These are phyloP conservation scores for Heliconius hewitsoni DNA, from an alignment of 1,140 invertebrate genomes.

Conservation along the genomic window DNA sequence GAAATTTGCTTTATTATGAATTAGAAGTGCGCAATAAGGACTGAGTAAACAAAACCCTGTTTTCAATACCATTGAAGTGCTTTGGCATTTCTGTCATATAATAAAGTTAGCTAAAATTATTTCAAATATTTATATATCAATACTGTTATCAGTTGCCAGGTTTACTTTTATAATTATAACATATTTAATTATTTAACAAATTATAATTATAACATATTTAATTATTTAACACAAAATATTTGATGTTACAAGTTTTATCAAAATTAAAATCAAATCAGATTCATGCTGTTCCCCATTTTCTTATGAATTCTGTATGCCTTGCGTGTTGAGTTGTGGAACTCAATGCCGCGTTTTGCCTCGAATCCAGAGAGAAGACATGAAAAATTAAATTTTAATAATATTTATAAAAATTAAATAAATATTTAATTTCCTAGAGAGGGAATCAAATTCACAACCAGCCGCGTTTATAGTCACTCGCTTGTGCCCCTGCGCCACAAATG, in stretches of 20 bases:
- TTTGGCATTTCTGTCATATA: not conserved
- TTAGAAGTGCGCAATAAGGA: not conserved
- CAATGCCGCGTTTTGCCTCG: too few species aligned
- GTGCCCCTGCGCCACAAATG: too few species aligned
- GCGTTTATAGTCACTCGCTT: too few species aligned
- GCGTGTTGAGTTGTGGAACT: too few species aligned
- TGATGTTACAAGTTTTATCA: not conserved
- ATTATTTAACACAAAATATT: not conserved
- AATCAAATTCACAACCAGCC: too few species aligned
- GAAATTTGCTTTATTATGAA: not conserved
- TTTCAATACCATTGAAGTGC: not conserved
- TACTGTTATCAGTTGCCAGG: not conserved
- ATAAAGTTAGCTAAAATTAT: not conserved
- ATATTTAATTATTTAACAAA: not conserved
- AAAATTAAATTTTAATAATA: too few species aligned
- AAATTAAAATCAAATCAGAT: too few species aligned
- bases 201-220: not conserved
- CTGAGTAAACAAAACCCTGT: not conserved
- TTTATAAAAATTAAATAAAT: too few species aligned
- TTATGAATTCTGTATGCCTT: too few species aligned
- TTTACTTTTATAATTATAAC: not conserved
- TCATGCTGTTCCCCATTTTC: too few species aligned
- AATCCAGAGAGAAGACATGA: too few species aligned
- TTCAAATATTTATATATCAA: not conserved
- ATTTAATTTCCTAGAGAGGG: too few species aligned